Base-by-base conservation (phyloP, 2,888 invertebrate species). In the Lepetodrilus schrolli region DNA sequence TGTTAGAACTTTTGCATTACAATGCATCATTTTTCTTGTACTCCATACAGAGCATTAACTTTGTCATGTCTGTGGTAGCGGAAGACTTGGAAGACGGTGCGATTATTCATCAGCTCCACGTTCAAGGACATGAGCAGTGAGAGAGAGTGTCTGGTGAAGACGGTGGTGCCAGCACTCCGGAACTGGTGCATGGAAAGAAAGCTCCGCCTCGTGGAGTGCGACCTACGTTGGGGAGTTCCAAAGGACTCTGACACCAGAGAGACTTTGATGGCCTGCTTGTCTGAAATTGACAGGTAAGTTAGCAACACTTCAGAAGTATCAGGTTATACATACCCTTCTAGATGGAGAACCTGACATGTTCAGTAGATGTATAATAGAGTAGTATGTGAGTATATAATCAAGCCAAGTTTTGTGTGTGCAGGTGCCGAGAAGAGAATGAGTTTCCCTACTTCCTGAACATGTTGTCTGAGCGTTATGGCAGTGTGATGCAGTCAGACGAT, bases 191-290 rank as follows among this genome's bases (percentile, higher is more conserved):
- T 74, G 50, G 76, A 78, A 49, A 36, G 75, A 10, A 76, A 79
- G 47, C 38, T 83, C n/a, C 73, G 74, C 26, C 76, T 83, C 23
- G 73, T 82, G 26, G 83, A 83, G 50, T 81, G 80, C 65, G 83
- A 83, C 74, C 76, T 83, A 43, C 76, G 83, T 66, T 83, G 83
- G 83, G 83, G 83, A 3, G 80, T 83, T n/a, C 83, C 83, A 1
- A 76, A 75, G 58, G 82, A 82, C 68, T 75, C 81, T 23, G 81
- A 81, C 47, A 74, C 74, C 37, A 73, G 76, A 10, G 78, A 83
- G 47, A 80, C 82, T 8, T 68, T 83, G 7, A 51, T 79, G 17
- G 78, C 81, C 26, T 83, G 83, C 68, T 70, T 83, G 47, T 78
- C 76, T 4, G 81, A 82, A 72, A 77, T 83, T 13, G 83, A 83